Percentiles rank a stretch among this genome's conserved stretches.
These are phyloP conservation scores for Griposia aprilina DNA, from an alignment of 2,888 invertebrate species.

Conservation along the genomic window DNA sequence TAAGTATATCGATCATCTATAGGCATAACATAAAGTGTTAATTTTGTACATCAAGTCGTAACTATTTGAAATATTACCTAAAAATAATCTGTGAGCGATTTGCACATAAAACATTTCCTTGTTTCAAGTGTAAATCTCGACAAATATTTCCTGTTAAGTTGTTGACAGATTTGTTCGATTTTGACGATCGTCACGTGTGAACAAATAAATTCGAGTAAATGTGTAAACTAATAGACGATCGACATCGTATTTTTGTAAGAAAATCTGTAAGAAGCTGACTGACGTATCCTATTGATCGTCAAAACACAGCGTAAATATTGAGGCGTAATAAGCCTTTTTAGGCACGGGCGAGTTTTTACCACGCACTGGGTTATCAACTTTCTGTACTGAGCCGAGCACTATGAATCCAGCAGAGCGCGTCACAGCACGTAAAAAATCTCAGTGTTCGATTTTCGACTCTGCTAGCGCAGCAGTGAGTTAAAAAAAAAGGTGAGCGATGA, in stretches of 20 bases:
- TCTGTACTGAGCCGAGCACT: background rate
- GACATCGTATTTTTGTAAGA: background rate
- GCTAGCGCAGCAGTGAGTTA: background rate
- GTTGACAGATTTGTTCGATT: background rate
- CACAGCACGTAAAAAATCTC: background rate
- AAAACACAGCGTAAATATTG: background rate
- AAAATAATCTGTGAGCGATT: background rate
- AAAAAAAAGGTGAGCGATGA: background rate
- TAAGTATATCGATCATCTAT: background rate
- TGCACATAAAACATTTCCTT: background rate
- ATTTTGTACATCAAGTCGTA: background rate
- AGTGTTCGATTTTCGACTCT: background rate
- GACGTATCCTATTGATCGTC: background rate
- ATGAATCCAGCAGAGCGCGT: background rate
- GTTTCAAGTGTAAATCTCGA: background rate
- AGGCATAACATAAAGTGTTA: background rate
- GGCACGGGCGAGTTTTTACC: background rate
- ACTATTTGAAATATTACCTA: slow-evolving; percentile 7
- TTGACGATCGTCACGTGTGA: background rate
- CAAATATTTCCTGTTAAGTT: slow-evolving; percentile 6
- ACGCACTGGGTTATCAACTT: background rate
- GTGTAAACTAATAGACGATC: background rate
- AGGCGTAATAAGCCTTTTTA: background rate
- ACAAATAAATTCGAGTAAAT: background rate
- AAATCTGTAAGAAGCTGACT: background rate